Evolutionary conservation across 2,888 invertebrate species (phyloP).

Genomic region (Stenurella melanura): DNA sequence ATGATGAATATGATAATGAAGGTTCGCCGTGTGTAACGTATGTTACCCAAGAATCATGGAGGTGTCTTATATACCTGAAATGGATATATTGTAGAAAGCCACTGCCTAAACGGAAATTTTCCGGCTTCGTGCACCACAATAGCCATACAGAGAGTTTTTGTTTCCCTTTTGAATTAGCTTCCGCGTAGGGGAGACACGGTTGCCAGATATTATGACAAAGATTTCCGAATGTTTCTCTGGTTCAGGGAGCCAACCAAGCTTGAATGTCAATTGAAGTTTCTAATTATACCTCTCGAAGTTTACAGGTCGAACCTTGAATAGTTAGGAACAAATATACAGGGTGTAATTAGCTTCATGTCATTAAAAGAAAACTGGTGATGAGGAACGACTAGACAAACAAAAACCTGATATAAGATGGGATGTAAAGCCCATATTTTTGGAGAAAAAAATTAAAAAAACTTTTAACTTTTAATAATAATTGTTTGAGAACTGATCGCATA

Average conservation of each 20-base stretch:
- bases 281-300: no score
- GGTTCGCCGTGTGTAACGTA: background rate
- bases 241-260: no score
- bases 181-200: constrained; percentile 9
- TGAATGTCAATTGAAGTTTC: background rate
- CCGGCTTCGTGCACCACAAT: constrained; percentile 29
- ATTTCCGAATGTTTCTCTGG: background rate
- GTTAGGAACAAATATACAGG: no score
- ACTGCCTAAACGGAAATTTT: constrained; percentile 21
- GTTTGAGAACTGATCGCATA: no score
- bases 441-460: no score
- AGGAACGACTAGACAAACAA: no score
- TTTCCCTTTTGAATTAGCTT: constrained; percentile 4
- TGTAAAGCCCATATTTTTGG: no score
- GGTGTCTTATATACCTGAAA: constrained; percentile 25
- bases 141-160: constrained; percentile 22
- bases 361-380: no score
- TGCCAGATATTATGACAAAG: background rate
- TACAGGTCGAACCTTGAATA: no score
- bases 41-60: constrained; percentile 1
- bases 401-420: no score
- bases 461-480: no score
- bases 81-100: constrained; percentile 22
- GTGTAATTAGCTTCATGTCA: no score
- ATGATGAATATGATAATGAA: constrained; percentile 2